These are phyloP conservation scores for Prietella phreatophila DNA, from an alignment of 2,113 vertebrate genomes.

Conservation along the genomic window DNA sequence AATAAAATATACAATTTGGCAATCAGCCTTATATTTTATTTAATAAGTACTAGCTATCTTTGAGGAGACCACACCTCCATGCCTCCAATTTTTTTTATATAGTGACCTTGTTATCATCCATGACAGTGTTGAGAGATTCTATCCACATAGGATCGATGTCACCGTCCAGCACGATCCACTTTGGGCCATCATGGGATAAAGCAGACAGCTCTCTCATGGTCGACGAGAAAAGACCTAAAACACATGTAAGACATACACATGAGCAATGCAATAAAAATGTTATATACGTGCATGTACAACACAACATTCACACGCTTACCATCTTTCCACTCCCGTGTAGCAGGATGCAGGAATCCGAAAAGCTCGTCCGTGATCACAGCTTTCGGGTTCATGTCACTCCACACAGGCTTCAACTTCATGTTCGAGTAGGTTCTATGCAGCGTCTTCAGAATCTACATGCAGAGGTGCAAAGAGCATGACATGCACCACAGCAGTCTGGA, in stretches of 20 bases:
- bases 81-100: background rate
- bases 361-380: slow-evolving; percentile 73
- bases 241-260: background rate
- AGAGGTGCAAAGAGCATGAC: background rate
- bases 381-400: slow-evolving; percentile 74
- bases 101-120: slow-evolving; percentile 76
- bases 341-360: slow-evolving; percentile 74
- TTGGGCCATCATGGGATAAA: slow-evolving; percentile 63
- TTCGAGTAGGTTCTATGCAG: slow-evolving; percentile 68
- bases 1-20: background rate
- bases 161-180: slow-evolving; percentile 77
- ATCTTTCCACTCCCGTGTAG: slow-evolving; percentile 75
- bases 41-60: background rate
- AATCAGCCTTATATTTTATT: background rate
- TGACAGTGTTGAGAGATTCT: slow-evolving; percentile 77
- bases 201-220: slow-evolving; percentile 74
- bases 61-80: background rate
- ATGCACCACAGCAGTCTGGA: background rate
- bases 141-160: slow-evolving; percentile 77
- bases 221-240: slow-evolving; percentile 73
- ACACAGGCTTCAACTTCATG: slow-evolving; percentile 71
- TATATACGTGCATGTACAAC: background rate
- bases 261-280: too few species aligned
- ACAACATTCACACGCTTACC: slow-evolving; percentile 58
- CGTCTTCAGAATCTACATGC: slow-evolving; percentile 70